These are phyloP conservation scores for Sebastes fasciatus DNA, from an alignment of 2,113 vertebrate species.

Conservation along the genomic window DNA sequence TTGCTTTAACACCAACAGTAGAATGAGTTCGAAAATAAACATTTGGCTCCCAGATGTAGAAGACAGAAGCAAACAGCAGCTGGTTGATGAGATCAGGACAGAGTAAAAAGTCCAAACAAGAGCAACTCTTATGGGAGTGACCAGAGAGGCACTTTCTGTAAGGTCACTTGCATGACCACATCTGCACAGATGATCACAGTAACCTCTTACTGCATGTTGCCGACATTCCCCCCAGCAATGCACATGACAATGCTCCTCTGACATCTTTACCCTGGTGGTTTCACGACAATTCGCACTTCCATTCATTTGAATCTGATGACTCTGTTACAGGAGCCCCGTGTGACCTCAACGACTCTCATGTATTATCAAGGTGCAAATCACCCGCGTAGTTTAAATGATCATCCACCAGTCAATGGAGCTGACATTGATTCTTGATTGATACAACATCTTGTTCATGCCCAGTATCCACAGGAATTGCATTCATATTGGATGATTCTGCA, in stretches of 20 bases:
- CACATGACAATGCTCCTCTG: constrained; percentile 12
- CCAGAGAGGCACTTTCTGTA: not conserved
- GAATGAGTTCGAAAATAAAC: constrained; percentile 44
- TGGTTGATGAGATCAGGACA: constrained; percentile 58
- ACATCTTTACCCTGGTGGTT: constrained; percentile 16
- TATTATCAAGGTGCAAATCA: constrained; percentile 26
- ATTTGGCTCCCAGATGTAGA: constrained; percentile 36
- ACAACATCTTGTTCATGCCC: not conserved
- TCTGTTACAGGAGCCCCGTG: constrained; percentile 23
- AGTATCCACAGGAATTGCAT: not conserved
- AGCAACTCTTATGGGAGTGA: constrained; percentile 7
- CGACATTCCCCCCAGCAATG: not conserved
- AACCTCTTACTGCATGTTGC: not conserved
- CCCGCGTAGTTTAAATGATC: not conserved
- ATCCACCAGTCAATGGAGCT: constrained; percentile 7
- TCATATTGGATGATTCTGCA: not conserved
- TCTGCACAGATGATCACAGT: constrained; percentile 17
- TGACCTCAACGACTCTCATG: constrained; percentile 4
- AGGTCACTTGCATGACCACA: not conserved
- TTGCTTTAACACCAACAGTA: constrained; percentile 39
- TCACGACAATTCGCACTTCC: constrained; percentile 41
- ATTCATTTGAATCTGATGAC: constrained; percentile 46
- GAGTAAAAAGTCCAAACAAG: constrained; percentile 34
- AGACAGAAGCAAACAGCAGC: constrained; percentile 55
- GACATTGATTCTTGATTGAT: not conserved